Evolutionary conservation across 2,797 vertebrate species (phyloP), one percentile per base, ranked within the genome.

Genomic region (Acanthurus tractus): DNA sequence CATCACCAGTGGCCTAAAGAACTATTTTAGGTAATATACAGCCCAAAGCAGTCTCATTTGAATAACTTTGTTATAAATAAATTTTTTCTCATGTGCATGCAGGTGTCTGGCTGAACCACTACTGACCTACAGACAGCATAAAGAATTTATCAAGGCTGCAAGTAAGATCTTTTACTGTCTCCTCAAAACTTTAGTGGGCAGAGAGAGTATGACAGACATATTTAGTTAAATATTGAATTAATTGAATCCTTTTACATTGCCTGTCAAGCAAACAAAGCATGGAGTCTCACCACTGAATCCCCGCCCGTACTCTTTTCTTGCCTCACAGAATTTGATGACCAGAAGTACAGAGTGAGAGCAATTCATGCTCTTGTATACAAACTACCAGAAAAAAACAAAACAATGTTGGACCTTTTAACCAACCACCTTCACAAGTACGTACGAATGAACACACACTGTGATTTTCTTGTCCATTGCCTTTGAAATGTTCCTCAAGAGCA

Each of bases 71-170:
- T 56, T 59, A 25, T 64, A 9, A 44, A 65, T 11, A 82, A 4
- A 55, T 68, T 6, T 56, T 63, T 34, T 84, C 1, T 72, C 3
- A 65, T 84, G n/a, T 66, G 42, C 46, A 8, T 80, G 4, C 83
- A 99, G 98, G 89, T 99, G 98, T 91, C 95, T 99, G 78, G 96
- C 97, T 75, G 98, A 99, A 85, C 98, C 98, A 1, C 90, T 99
- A 36, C 97, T 99, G 96, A 98, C 98, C 70, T 99, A 98, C 93
- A 98, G 96, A 85, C 93, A 97, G 62, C 98, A 99, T 93, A 99
- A 99, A 94, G 98, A 99, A 84, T 98, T 99, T 89, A 97, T 99
- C 93, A 93, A 96, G 86, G 98, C 98, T 86, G 97, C 99, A 92
- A 99, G 98, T 99, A 95, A 97, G 97, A 96, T 42, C 17, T n/a